phyloP scores from a whole-genome alignment of 2,113 vertebrate species.

The Centropus bengalensis region DNA sequence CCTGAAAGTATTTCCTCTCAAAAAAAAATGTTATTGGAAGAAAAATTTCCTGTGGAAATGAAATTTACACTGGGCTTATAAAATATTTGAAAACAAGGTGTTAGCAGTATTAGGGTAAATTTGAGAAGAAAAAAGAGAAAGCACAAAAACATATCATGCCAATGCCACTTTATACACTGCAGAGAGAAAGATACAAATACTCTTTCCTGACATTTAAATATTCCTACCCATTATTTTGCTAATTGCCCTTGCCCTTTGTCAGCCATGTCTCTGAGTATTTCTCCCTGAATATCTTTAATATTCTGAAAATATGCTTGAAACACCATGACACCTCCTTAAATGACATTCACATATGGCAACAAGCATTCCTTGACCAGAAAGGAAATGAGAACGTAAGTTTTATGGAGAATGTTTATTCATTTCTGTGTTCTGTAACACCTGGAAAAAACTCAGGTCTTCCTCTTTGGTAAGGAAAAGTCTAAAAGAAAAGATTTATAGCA shows the following conservation, averaged over 20 bases:
- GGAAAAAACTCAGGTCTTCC: background rate
- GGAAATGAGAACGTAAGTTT: conserved; percentile 58
- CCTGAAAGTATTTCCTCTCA: background rate
- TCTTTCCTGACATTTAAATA: background rate
- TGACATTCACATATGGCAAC: conserved; percentile 44
- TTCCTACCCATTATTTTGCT: background rate
- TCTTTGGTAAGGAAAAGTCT: background rate
- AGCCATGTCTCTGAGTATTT: background rate
- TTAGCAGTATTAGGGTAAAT: background rate
- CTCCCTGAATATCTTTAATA: background rate
- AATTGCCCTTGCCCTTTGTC: background rate
- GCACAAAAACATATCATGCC: background rate
- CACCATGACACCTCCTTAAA: conserved; percentile 32
- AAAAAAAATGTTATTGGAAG: background rate
- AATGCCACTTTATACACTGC: background rate
- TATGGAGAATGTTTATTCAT: conserved; percentile 41
- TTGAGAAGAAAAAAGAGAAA: background rate
- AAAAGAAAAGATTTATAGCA: background rate
- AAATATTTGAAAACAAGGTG: background rate
- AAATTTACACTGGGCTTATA: background rate
- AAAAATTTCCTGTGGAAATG: background rate
- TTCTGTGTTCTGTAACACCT: background rate
- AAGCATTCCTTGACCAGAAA: conserved; percentile 28
- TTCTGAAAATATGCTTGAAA: background rate
- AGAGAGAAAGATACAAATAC: background rate